Percentiles rank a stretch among this genome's conserved stretches.
These are phyloP conservation scores for Trachurus trachurus DNA, from an alignment of 2,797 vertebrate genomes.

Conservation along the genomic window DNA sequence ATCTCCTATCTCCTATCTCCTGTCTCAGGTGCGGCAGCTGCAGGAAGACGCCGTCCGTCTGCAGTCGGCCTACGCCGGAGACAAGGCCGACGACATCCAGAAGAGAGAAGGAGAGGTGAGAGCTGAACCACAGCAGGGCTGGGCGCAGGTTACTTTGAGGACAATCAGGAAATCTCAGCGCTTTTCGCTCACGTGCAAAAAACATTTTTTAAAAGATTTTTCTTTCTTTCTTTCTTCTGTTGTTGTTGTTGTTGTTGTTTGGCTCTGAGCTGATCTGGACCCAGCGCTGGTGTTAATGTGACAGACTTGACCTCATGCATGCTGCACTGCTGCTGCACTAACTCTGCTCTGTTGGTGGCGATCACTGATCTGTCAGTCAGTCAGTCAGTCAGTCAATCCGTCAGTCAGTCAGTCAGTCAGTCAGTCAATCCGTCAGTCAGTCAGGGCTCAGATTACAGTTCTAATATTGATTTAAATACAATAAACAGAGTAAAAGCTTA, in stretches of 20 bases:
- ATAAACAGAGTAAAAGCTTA: not conserved
- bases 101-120: constrained; percentile 92
- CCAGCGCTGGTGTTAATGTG: not conserved
- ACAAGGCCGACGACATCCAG: constrained; percentile 98
- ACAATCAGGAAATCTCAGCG: constrained; percentile 3
- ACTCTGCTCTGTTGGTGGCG: constrained; percentile 18
- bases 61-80: constrained; percentile 95
- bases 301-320: constrained; percentile 48
- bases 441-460: not conserved
- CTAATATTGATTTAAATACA: not conserved
- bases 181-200: no score
- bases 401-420: not conserved
- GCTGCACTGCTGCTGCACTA: constrained; percentile 65
- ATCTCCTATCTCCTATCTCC: not conserved
- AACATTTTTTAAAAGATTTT: no score
- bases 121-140: constrained; percentile 7
- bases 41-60: constrained; percentile 95
- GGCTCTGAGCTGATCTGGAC: constrained; percentile 6
- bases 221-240: no score
- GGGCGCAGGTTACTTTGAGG: constrained; percentile 8
- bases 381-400: no score
- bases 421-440: no score
- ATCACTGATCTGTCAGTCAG: no score
- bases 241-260: no score
- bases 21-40: constrained; percentile 91